Evolutionary conservation across 2,888 invertebrate species (phyloP).

Genomic region (Drosophila borealis): DNA sequence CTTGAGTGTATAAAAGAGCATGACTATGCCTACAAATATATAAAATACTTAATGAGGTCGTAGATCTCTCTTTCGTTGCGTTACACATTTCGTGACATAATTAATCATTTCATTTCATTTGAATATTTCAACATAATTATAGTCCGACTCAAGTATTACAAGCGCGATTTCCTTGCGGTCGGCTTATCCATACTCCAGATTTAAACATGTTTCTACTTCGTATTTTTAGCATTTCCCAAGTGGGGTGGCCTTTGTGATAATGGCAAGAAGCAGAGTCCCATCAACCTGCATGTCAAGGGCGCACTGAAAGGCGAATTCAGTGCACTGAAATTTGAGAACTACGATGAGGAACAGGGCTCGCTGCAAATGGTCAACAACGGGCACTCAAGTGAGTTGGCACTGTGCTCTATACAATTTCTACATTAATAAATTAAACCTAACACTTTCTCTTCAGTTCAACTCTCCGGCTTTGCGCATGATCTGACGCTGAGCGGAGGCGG

Average conservation of each 20-base stretch:
- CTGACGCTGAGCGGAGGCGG: slow-evolving; percentile 86
- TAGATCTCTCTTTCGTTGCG: too few relatives aligned
- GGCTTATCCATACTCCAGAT: background rate
- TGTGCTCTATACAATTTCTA: too few relatives aligned
- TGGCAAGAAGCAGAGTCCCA: slow-evolving; percentile 91
- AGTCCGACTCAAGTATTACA: too few relatives aligned
- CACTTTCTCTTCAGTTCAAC: slow-evolving; percentile 67
- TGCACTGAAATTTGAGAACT: slow-evolving; percentile 77
- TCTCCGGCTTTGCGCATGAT: slow-evolving; percentile 71
- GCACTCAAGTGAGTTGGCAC: slow-evolving; percentile 78
- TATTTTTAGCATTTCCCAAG: slow-evolving; percentile 81
- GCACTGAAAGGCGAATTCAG: slow-evolving; percentile 85
- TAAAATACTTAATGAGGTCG: too few relatives aligned
- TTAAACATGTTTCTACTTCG: background rate
- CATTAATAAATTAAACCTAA: background rate
- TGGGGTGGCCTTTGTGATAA: slow-evolving; percentile 89
- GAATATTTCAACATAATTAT: background rate
- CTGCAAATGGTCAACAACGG: slow-evolving; percentile 83
- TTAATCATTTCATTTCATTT: background rate
- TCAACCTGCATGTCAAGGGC: slow-evolving; percentile 88
- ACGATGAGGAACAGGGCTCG: slow-evolving; percentile 74
- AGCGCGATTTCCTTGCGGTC: too few relatives aligned
- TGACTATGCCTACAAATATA: too few relatives aligned
- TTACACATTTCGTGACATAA: background rate
- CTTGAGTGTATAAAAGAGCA: too few relatives aligned